Evolutionary conservation across 1,140 invertebrate species (phyloP).

Genomic region (Lepidurus packardi): DNA sequence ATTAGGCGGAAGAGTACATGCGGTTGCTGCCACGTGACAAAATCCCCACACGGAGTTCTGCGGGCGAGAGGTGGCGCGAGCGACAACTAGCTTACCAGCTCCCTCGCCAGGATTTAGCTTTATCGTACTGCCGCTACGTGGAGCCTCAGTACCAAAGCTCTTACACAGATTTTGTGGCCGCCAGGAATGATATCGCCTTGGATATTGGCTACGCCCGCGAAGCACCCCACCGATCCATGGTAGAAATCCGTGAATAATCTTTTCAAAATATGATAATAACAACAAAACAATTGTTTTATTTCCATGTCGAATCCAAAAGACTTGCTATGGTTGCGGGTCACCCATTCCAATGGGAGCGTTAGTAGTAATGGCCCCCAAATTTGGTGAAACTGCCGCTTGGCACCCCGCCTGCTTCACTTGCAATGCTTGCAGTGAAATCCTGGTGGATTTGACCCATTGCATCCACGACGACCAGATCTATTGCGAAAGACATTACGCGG

Average conservation of each 20-base stretch:
- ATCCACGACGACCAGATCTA: constrained; percentile 76
- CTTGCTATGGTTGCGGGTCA: constrained; percentile 41
- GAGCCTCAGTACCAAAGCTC: constrained; percentile 63
- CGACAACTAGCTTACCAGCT: constrained; percentile 64
- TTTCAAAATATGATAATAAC: background rate
- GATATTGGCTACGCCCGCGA: constrained; percentile 78
- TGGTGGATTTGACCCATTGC: constrained; percentile 90
- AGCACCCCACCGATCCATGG: constrained; percentile 46
- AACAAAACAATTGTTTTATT: background rate
- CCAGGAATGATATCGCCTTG: constrained; percentile 86
- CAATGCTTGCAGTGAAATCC: constrained; percentile 70
- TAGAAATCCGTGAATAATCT: constrained; percentile 42
- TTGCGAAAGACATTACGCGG: constrained; percentile 90
- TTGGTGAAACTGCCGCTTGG: constrained; percentile 61
- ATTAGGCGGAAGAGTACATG: constrained; percentile 64
- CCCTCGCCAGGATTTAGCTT: constrained; percentile 68
- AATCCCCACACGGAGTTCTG: constrained; percentile 65
- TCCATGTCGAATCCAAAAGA: constrained; percentile 21
- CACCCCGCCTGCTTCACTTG: constrained; percentile 86
- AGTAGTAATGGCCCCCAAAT: constrained; percentile 64
- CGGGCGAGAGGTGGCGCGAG: constrained; percentile 70
- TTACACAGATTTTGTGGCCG: constrained; percentile 83
- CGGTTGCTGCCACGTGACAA: constrained; percentile 66
- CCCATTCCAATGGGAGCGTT: constrained; percentile 56
- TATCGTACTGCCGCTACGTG: constrained; percentile 81